Evolutionary conservation across 53 echinoderm and acorn worm genomes (phyloP).

Genomic region (Paracentrotus lividus): DNA sequence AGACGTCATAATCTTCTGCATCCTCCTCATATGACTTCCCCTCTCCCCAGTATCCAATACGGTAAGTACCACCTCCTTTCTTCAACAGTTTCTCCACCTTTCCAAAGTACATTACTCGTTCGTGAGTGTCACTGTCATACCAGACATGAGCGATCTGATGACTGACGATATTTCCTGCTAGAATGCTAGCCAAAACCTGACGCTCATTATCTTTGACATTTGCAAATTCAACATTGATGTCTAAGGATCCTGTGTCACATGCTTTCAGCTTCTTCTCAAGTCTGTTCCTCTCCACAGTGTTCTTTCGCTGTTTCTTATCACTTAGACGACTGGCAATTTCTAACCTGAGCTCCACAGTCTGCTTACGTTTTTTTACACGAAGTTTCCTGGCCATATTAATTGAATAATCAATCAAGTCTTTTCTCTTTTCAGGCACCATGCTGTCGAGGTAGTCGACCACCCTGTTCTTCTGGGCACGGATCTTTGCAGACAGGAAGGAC

Average conservation of each 20-base stretch:
- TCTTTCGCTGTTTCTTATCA: constrained; percentile 32
- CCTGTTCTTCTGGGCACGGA: constrained; percentile 68
- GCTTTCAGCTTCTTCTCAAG: constrained; percentile 55
- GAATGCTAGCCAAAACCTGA: not conserved
- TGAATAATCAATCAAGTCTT: constrained; percentile 11
- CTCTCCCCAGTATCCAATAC: constrained; percentile 67
- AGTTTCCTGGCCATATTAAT: constrained; percentile 45
- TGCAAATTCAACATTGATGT: not conserved
- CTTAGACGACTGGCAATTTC: constrained; percentile 53
- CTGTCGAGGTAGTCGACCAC: not conserved
- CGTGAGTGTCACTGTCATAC: constrained; percentile 63
- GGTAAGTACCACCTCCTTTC: constrained; percentile 67
- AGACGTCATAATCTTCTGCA: constrained; percentile 72
- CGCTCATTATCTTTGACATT: constrained; percentile 37
- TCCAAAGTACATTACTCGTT: constrained; percentile 63
- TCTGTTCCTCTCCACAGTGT: constrained; percentile 42
- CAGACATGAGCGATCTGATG: constrained; percentile 57
- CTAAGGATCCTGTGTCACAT: constrained; percentile 13
- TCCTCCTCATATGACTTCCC: constrained; percentile 60
- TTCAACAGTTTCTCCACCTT: constrained; percentile 71
- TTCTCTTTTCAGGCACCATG: not conserved
- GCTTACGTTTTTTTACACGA: constrained; percentile 35
- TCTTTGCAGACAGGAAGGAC: constrained; percentile 69
- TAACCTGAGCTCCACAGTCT: constrained; percentile 18
- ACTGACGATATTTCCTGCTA: constrained; percentile 52